Base-by-base conservation (phyloP, 2,888 invertebrate genomes). In the Thymelicus acteon region DNA sequence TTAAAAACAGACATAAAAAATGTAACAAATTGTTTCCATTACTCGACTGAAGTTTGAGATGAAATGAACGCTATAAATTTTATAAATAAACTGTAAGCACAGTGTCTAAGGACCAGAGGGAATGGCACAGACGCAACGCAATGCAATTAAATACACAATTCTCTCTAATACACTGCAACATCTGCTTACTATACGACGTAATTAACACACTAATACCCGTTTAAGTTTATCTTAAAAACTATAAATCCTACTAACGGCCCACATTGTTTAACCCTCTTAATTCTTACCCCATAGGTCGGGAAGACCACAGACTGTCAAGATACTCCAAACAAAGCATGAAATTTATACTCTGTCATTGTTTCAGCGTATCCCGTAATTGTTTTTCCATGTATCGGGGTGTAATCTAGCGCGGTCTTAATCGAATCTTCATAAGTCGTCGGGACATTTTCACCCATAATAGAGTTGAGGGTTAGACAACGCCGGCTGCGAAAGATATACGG, bases 371-470 rank as follows among this genome's bases (percentile, higher is more conserved):
- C 87, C 85, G 85, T 92, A 92, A 92, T 92, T 92, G 92, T 92
- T 92, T 92, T 92, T 92, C 92, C 91, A 85, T 92, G 92, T 92
- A 86, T 83, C 88, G 80, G 89, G 87, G 86, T 83, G 75, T 90
- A 88, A 91, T 90, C 90, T 88, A 82, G 77, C 79, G 79, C 80
- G 78, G 78, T 80, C 82, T 87, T 90, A 91, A 92, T 92, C 90
- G 87, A 92, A 92, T 92, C 86, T 90, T 87, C 84, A 87, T 87
- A 88, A 86, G 85, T 83, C 82, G 80, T 80, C 77, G 83, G 80
- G 76, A 77, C 75, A 76, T 75, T 78, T 74, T 74, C 76, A 73
- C 75, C 73, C 76, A 75, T 80, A 80, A 80, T 74, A 76, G 75
- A 75, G 68, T 72, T 72, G 79, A 76, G 84, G 85, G 83, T 82